Conservation (phyloP, 2,797 vertebrate species). For the Acanthornis magna region DNA sequence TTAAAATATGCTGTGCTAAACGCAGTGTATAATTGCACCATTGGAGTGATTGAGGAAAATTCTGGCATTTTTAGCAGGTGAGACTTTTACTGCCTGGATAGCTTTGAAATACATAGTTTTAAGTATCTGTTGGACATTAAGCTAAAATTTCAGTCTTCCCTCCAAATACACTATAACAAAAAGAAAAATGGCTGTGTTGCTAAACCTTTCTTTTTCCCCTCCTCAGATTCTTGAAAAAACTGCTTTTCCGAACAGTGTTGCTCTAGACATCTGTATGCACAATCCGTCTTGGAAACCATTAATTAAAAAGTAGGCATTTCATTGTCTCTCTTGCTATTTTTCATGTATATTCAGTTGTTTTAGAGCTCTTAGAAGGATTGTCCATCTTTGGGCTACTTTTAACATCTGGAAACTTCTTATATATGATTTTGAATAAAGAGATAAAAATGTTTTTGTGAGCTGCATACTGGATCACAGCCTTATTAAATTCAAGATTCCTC, state of each 20-base stretch:
- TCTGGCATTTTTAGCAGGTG: not conserved
- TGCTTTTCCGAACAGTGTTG: constrained; percentile 80
- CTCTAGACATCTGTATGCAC: constrained; percentile 82
- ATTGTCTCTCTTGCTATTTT: constrained; percentile 19
- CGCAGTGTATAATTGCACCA: not conserved
- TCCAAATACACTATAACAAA: not conserved
- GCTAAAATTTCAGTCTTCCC: not conserved
- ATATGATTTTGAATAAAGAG: not conserved
- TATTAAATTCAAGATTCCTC: not conserved
- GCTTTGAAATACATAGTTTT: not conserved
- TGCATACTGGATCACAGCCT: not conserved
- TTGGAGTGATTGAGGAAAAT: not conserved
- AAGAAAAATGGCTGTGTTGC: not conserved
- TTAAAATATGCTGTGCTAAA: not conserved
- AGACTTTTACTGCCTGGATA: not conserved
- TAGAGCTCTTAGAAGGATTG: not conserved
- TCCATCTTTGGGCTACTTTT: not conserved
- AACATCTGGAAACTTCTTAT: not conserved
- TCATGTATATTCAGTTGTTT: not conserved
- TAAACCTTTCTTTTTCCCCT: constrained; percentile 34
- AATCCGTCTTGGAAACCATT: constrained; percentile 86
- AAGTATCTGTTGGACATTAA: not conserved
- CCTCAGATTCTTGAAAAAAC: constrained; percentile 92
- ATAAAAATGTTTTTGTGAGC: not conserved
- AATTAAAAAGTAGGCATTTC: constrained; percentile 85